A percentile compares a stretch with the other conserved stretches of the same genome.
These are phyloP conservation scores for Meriones psammophilus DNA, from an alignment of 2,797 vertebrate species.

Conservation along the genomic window DNA sequence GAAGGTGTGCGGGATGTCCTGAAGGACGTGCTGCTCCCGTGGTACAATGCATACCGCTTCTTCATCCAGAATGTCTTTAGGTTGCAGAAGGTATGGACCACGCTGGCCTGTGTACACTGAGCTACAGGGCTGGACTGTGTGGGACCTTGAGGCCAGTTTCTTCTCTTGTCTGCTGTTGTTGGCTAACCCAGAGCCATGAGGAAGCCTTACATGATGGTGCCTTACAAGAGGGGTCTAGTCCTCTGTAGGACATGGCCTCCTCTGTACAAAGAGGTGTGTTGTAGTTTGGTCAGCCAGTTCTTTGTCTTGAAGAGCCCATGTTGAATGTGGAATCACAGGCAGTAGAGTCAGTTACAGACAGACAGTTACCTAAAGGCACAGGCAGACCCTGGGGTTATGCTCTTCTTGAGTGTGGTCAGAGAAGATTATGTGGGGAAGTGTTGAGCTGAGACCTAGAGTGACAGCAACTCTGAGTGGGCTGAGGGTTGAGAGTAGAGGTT, in stretches of 20 bases:
- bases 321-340: background rate
- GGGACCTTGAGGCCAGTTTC: background rate
- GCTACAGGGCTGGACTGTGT: background rate
- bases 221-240: background rate
- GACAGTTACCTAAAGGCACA: background rate
- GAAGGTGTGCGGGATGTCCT: constrained; percentile 97
- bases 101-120: background rate
- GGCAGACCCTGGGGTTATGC: background rate
- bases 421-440: background rate
- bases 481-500: background rate
- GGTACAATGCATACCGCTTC: constrained; percentile 99
- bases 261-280: background rate
- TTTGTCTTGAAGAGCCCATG: background rate
- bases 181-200: background rate
- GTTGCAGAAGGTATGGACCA: constrained; percentile 93
- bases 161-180: background rate
- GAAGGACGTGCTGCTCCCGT: constrained; percentile 98
- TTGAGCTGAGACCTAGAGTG: background rate
- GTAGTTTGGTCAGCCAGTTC: background rate
- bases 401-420: background rate
- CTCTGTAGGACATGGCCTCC: background rate
- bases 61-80: constrained; percentile 96
- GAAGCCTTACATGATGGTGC: background rate
- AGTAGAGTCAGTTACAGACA: background rate
- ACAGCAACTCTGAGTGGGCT: background rate